Conservation (phyloP, 2,888 invertebrate species). For the Heliconius cydno region DNA sequence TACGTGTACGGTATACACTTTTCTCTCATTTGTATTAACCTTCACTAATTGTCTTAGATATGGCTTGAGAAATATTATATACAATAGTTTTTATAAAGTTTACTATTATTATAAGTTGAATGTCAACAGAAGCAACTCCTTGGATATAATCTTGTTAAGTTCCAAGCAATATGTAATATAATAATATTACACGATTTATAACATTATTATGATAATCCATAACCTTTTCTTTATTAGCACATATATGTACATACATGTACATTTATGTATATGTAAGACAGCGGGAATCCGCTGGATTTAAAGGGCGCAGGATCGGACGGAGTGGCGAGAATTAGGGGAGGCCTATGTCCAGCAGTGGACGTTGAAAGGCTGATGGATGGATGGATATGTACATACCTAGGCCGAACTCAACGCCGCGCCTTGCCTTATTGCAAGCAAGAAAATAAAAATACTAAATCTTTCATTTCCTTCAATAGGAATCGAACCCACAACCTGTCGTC, state of each 20-base stretch:
- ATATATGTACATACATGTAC: no score
- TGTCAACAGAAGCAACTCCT: background rate
- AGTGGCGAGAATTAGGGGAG: no score
- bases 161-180: background rate
- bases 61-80: slow-evolving; percentile 6
- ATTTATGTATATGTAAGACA: no score
- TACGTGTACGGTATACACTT: background rate
- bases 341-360: no score
- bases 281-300: no score
- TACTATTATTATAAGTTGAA: background rate
- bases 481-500: no score
- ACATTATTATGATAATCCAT: background rate
- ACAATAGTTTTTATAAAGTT: background rate
- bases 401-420: no score
- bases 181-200: background rate
- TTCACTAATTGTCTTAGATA: background rate
- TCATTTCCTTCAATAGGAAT: no score
- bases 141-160: background rate
- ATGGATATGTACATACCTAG: background rate
- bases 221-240: background rate
- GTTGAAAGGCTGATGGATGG: no score
- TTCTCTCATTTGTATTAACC: background rate
- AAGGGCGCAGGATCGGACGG: no score
- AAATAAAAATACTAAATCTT: no score
- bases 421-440: no score